Conservation (phyloP, 35 echinoderm and acorn worm genomes). For the Heliocidaris tuberculata region DNA sequence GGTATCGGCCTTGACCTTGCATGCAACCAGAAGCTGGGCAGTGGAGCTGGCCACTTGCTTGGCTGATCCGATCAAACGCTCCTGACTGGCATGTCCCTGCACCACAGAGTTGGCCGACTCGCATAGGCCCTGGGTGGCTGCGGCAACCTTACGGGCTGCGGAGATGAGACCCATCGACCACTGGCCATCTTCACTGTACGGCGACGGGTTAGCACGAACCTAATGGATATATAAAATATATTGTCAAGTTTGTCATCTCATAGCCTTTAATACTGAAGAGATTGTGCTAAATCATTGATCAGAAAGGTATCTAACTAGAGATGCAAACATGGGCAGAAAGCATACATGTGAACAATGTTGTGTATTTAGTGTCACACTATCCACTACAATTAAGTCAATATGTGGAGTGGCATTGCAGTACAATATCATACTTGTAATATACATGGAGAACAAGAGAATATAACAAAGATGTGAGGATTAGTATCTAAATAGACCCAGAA, state of each 20-base stretch:
- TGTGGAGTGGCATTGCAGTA: no score
- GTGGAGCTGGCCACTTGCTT: conserved; percentile 95
- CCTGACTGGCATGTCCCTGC: conserved; percentile 90
- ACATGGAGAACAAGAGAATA: no score
- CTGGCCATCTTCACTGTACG: conserved; percentile 94
- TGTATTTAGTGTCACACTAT: no score
- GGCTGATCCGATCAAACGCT: conserved; percentile 90
- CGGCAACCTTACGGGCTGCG: conserved; percentile 91
- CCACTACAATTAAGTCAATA: no score
- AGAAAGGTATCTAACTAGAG: not conserved
- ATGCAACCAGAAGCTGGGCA: conserved; percentile 92
- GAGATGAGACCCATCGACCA: conserved; percentile 98
- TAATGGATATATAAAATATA: not conserved
- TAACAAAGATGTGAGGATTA: no score
- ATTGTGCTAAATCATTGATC: not conserved
- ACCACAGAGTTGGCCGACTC: conserved; percentile 93
- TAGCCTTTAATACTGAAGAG: not conserved
- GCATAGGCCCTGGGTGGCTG: conserved; percentile 95
- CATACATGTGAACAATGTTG: not conserved
- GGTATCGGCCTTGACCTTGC: conserved; percentile 95
- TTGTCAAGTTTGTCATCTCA: not conserved
- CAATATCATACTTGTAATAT: not conserved
- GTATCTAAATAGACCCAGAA: no score
- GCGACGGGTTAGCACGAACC: conserved; percentile 74
- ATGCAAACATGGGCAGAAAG: not conserved